phyloP scores from a whole-genome alignment of 2,797 vertebrate species.

The Phaenicophaeus curvirostris region DNA sequence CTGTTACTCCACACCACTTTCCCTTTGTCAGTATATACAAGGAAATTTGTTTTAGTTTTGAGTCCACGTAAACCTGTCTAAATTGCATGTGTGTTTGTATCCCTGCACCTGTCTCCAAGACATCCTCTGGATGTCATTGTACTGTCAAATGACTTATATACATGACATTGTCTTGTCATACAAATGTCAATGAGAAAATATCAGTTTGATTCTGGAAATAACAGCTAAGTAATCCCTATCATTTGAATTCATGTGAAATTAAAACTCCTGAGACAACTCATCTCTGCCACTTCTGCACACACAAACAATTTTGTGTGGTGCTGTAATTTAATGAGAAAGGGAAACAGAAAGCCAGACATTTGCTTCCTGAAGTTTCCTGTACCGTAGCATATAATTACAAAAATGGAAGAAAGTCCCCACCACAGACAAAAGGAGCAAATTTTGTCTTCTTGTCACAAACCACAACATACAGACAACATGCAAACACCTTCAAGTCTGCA shows the following conservation, averaged over 20 bases:
- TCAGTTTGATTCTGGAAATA: background rate
- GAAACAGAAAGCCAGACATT: background rate
- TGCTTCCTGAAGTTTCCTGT: background rate
- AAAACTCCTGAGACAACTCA: background rate
- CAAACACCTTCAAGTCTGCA: background rate
- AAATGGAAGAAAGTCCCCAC: background rate
- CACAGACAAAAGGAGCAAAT: background rate
- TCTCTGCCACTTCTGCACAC: background rate
- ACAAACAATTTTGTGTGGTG: background rate
- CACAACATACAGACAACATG: background rate
- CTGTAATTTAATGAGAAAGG: background rate
- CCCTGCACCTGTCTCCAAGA: background rate
- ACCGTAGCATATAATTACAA: background rate
- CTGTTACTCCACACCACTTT: background rate
- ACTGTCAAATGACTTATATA: background rate
- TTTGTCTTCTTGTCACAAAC: background rate
- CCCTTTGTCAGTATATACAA: background rate
- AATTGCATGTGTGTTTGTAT: background rate
- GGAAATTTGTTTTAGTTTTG: background rate
- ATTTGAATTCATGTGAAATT: background rate
- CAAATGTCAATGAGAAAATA: background rate
- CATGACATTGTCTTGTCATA: background rate
- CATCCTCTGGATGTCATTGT: background rate
- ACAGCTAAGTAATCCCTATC: background rate
- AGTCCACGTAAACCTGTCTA: background rate